Conservation (phyloP, 2,113 vertebrate species). For the Gracilinanus agilis region DNA sequence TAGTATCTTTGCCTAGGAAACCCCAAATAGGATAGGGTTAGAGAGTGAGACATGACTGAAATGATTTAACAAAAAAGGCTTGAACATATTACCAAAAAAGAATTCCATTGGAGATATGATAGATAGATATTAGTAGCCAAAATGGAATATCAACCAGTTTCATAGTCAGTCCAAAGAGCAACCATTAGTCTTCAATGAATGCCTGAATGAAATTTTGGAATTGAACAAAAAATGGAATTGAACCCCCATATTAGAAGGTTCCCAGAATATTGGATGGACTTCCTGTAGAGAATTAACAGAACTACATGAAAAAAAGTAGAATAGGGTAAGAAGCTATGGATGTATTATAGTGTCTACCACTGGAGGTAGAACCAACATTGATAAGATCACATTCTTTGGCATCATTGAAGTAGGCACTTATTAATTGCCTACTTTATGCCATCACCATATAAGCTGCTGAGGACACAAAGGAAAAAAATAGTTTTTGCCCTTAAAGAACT, state of each 20-base stretch:
- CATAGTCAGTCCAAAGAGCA: not conserved
- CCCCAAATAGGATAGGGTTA: not conserved
- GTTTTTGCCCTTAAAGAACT: not conserved
- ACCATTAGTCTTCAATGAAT: not conserved
- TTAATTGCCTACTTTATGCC: not conserved
- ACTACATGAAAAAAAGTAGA: not conserved
- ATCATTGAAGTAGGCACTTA: not conserved
- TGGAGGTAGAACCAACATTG: not conserved
- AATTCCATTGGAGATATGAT: not conserved
- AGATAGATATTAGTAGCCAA: not conserved
- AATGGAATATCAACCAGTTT: not conserved
- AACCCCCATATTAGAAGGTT: not conserved
- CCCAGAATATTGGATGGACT: not conserved
- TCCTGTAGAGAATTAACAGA: not conserved
- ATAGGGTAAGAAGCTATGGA: not conserved
- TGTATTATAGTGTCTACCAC: not conserved
- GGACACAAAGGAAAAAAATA: not conserved
- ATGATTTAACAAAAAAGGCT: not conserved
- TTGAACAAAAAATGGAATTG: not conserved
- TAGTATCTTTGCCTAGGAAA: not conserved
- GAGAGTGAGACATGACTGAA: not conserved
- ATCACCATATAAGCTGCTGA: not conserved
- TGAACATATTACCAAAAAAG: not conserved
- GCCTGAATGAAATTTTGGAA: too few relatives aligned
- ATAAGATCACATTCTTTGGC: not conserved